Evolutionary conservation across 2,113 vertebrate genomes (phyloP), one percentile per base, ranked within the genome.

Genomic region (Rhodinocichla rosea): DNA sequence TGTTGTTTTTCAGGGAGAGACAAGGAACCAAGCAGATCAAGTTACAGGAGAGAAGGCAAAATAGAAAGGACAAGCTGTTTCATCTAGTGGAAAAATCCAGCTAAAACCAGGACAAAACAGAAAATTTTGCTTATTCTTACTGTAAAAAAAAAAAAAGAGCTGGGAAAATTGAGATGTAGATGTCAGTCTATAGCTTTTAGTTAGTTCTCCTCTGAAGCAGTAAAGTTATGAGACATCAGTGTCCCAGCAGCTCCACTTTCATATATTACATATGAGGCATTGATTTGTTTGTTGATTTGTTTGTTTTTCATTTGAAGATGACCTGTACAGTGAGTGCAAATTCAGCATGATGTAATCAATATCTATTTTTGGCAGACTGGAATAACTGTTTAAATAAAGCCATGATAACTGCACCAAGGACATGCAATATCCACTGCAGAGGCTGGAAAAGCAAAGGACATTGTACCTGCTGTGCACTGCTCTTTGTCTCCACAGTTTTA

Each of bases 281-380:
- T 83, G 92, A 91, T 96, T 84, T 44, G 30, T 84, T 53, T 40
- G 64, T 52, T 70, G 56, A 81, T 81, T 75, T 40, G 74, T 39
- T 87, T 63, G 81, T 71, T 57, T 71, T 77, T 82, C 30, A 75
- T 96, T 94, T 91, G 73, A 75, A 57, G 77, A 87, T 94, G 88
- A 89, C 94, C 94, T 89, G 67, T 77, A 42, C 37, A 84, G n/a
- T 30, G 42, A 89, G 44, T 94, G 71, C 94, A 80, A 85, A 62
- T 89, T 92, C 77, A 92, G 69, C 74, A 77, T 78, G 69, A 52
- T 74, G 52, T 56, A 68, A 84, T 95, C 95, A 60, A 92, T 96
- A 90, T 35, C n/a, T 88, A 77, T 68, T 93, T 95, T 89, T 92
- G 77, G 70, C 75, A 89, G 71, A 60, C 73, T 94, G 65, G 62